Conservation (phyloP, 2,888 invertebrate genomes). For the Drosophila limbata region DNA sequence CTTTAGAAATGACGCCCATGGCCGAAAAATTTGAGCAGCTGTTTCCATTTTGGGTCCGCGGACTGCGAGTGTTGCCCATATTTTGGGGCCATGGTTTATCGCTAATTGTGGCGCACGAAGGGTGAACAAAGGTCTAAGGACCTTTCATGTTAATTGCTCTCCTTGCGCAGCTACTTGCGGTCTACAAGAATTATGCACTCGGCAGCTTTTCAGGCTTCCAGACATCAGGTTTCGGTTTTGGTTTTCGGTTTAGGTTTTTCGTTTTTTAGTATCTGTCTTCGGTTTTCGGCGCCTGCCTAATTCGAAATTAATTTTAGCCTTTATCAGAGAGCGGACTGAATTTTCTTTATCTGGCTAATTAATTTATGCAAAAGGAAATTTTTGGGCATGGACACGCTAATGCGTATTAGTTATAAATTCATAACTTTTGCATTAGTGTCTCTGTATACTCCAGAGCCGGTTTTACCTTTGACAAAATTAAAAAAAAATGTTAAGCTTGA, state of each 20-base stretch:
- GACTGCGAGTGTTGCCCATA: constrained; percentile 26
- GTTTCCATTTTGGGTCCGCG: constrained; percentile 29
- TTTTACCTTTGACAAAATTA: constrained; percentile 48
- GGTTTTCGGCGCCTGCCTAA: constrained; percentile 58
- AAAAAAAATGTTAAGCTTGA: constrained; percentile 40
- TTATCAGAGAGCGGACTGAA: constrained; percentile 43
- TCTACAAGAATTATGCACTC: constrained; percentile 55
- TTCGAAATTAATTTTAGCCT: constrained; percentile 72
- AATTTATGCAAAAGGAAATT: constrained; percentile 65
- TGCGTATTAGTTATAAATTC: constrained; percentile 71
- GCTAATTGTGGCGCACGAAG: constrained; percentile 64
- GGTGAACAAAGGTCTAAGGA: constrained; percentile 55
- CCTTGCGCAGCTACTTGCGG: constrained; percentile 41
- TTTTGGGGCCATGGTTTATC: constrained; percentile 63
- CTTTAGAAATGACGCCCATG: constrained; percentile 9
- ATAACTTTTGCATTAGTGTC: constrained; percentile 68
- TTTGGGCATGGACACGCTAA: constrained; percentile 32
- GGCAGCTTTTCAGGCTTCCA: constrained; percentile 12
- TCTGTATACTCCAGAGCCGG: constrained; percentile 12
- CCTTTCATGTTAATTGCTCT: constrained; percentile 71
- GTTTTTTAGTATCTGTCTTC: constrained; percentile 38
- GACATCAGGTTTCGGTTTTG: constrained; percentile 15
- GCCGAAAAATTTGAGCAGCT: constrained; percentile 56
- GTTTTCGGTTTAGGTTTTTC: constrained; percentile 24
- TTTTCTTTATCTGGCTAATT: constrained; percentile 67